Base-by-base conservation (phyloP, 2,797 vertebrate species). In the Urophycis tenuis region DNA sequence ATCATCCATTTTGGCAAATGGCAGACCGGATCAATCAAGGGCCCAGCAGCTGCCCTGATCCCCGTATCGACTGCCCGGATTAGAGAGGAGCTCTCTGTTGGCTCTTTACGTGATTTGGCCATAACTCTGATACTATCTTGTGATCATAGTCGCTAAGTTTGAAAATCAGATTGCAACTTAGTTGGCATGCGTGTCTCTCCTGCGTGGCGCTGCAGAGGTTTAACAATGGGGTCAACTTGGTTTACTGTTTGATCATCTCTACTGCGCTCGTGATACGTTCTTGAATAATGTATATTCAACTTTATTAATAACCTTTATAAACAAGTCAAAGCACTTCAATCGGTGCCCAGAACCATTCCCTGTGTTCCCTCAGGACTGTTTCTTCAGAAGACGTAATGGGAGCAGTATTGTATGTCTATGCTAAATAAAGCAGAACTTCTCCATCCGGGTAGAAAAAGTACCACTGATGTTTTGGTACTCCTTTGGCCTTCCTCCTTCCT, bases 1-100 rank as follows among this genome's bases (percentile, higher is more conserved):
- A 30, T 88, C 91, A 88, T 91, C 89, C 81, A 79, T 90, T 91
- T 85, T 87, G 84, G 86, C 84, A 89, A 92, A 90, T 89, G 88
- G 84, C 85, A 89, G 83, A 89, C 78, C 11, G 1, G n/a, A 93
- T 92, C 89, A 91, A 91, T 93, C 90, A 91, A 25, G 22, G 53
- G 19, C 22, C 53, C 22, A 60, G 53, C 60, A 82, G 79, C 70
- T 36, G 79, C 45, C 72, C 80, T 81, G 81, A 88, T 85, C 78
- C 82, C 71, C n/a, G 77, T 86, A 91, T 91, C 45, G 86, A 91
- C 87, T 81, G 69, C 36, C 75, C 69, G 85, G 87, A 90, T 88
- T 87, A 88, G n/a, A 74, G 77, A 73, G 80, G 85, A 82, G 88
- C 78, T 83, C 80, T 74, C 79, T 64, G n/a, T 29, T 67, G 60